Evolutionary conservation across 2,113 vertebrate species (phyloP).

Genomic region (Mobula hypostoma): DNA sequence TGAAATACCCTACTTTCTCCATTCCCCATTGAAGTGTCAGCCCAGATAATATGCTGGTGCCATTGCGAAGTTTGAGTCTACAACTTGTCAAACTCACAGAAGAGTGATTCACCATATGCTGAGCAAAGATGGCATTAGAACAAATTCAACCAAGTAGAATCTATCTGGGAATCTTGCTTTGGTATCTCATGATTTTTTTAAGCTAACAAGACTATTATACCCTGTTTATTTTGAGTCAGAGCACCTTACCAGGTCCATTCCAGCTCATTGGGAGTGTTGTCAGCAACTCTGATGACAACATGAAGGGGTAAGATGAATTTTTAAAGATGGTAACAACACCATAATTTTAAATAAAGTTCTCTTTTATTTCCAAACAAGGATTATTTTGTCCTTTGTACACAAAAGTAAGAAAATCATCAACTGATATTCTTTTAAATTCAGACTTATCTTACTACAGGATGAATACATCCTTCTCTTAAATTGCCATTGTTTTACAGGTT

Average conservation of each 20-base stretch:
- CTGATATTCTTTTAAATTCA: background rate
- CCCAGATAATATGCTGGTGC: background rate
- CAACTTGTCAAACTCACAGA: background rate
- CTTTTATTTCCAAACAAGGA: background rate
- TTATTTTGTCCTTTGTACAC: background rate
- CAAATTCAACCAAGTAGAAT: background rate
- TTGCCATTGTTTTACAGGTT: background rate
- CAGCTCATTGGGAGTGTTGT: no score
- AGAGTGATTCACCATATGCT: background rate
- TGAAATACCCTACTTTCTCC: background rate
- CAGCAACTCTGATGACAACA: no score
- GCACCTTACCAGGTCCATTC: no score
- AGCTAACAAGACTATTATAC: no score
- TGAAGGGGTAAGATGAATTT: no score
- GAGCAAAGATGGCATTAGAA: background rate
- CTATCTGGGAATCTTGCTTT: background rate
- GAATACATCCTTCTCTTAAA: background rate
- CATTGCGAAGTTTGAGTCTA: background rate
- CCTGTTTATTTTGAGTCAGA: no score
- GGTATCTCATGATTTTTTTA: background rate
- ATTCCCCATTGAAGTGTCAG: background rate
- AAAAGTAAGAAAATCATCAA: background rate
- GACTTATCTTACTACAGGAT: background rate
- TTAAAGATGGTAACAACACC: background rate
- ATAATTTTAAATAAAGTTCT: background rate